Evolutionary conservation across 1,140 invertebrate species (phyloP).

Genomic region (Aphidius ervi): DNA sequence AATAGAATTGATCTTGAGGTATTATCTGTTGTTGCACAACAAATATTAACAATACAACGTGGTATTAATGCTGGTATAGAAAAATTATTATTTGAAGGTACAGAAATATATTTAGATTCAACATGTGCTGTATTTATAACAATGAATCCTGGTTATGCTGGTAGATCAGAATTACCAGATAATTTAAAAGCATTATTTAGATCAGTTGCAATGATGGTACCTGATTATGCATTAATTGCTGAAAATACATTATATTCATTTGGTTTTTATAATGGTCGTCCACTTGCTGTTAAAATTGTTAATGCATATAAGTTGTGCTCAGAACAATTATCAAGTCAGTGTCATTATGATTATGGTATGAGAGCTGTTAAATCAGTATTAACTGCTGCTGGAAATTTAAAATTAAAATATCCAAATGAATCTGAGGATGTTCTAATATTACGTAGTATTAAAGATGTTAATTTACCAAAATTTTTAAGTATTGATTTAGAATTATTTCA

Average conservation of each 20-base stretch:
- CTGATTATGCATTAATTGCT: conserved; percentile 91
- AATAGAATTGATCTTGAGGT: conserved; percentile 82
- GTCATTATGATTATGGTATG: conserved; percentile 95
- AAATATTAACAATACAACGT: conserved; percentile 76
- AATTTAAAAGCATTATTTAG: conserved; percentile 92
- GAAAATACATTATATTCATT: conserved; percentile 91
- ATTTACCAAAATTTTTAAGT: conserved; percentile 87
- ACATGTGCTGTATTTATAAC: conserved; percentile 93
- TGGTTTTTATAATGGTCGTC: conserved; percentile 86
- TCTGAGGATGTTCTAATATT: conserved; percentile 77
- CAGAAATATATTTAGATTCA: conserved; percentile 78
- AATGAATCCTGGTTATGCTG: conserved; percentile 93
- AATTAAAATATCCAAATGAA: conserved; percentile 83
- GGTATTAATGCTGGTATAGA: conserved; percentile 74
- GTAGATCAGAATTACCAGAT: conserved; percentile 85
- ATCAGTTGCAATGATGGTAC: conserved; percentile 97
- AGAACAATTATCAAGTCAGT: conserved; percentile 89
- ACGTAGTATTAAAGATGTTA: conserved; percentile 89
- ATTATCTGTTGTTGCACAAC: conserved; percentile 87
- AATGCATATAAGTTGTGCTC: conserved; percentile 91
- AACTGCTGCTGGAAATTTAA: conserved; percentile 83
- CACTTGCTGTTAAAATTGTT: conserved; percentile 89
- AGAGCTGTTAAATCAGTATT: conserved; percentile 85
- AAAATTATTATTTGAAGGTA: conserved; percentile 87
- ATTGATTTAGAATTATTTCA: conserved; percentile 84